Conservation (phyloP, 2,797 vertebrate genomes). For the Sarcophilus harrisii region DNA sequence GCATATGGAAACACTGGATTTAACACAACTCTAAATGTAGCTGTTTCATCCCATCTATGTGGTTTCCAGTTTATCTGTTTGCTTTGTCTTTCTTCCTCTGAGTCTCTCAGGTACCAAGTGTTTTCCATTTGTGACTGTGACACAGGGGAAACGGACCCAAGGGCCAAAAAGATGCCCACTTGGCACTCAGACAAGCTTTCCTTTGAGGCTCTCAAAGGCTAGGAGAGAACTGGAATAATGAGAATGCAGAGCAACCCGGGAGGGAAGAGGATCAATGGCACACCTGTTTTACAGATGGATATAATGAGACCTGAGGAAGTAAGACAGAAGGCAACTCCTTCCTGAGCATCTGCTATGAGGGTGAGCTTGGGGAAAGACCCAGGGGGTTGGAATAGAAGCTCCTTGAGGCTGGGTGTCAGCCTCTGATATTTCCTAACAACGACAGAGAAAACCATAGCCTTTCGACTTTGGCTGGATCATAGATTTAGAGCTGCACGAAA, state of each 20-base stretch:
- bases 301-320: neutral
- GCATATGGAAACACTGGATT: fast-evolving
- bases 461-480: neutral
- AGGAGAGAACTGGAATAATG: neutral
- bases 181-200: slow-evolving; percentile 31
- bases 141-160: neutral
- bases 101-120: neutral
- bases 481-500: neutral
- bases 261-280: neutral
- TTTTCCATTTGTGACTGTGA: slow-evolving; percentile 9
- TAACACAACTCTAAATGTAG: neutral
- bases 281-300: neutral
- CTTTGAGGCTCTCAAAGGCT: neutral
- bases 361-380: neutral
- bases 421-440: neutral
- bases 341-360: neutral
- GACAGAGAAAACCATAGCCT: neutral
- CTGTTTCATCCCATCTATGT: neutral
- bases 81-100: neutral
- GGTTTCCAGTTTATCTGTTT: neutral
- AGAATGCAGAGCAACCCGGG: neutral
- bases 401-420: neutral
- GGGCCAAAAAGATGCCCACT: neutral
- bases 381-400: neutral
- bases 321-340: neutral